Base-by-base conservation (phyloP, 2,888 invertebrate species). In the Busseola fusca region DNA sequence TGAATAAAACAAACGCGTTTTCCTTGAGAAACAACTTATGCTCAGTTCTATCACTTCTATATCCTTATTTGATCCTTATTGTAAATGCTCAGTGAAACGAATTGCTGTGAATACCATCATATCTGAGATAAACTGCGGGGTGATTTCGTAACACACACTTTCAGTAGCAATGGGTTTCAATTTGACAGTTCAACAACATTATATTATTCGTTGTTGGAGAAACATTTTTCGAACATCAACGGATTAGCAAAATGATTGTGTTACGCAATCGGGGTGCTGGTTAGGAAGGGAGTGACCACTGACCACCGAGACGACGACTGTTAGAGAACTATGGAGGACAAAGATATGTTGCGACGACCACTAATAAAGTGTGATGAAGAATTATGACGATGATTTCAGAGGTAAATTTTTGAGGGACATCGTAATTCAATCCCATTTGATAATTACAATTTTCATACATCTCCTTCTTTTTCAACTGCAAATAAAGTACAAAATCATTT, bases 1-100 rank as follows among this genome's bases (percentile, higher is more conserved):
- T 25, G 25, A 42, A 42, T 16, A 14, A 21, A 34, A 67, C 4
- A 45, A 37, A 34, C 69, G n/a, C 12, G 10, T 68, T 69, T 45
- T 69, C 37, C 37, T 70, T 48, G 27, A 73, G 10, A 37, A 34
- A 21, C n/a, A n/a, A 48, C 48, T 21, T 9, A 21, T 9, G 21
- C n/a, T 48, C 21, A 21, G 9, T 3, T 48, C 3, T 21, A 10
- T 48, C n/a, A 21, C 48, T n/a, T n/a, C n/a, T n/a, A n/a, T n/a
- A n/a, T 48, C 48, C 10, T 48, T 1, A 10, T 48, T 10, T 48
- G 48, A 7, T 21, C 9, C 9, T 21, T 21, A 48, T 16, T 16
- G 4, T 16, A 37, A 37, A 42, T 42, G 42, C 16, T 42, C 42
- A 42, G 42, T 42, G 42, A 42, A 14, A 14, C 42, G 42, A 5